These are phyloP conservation scores for Machaerirhynchus nigripectus DNA, from an alignment of 2,113 vertebrate species.

Conservation along the genomic window DNA sequence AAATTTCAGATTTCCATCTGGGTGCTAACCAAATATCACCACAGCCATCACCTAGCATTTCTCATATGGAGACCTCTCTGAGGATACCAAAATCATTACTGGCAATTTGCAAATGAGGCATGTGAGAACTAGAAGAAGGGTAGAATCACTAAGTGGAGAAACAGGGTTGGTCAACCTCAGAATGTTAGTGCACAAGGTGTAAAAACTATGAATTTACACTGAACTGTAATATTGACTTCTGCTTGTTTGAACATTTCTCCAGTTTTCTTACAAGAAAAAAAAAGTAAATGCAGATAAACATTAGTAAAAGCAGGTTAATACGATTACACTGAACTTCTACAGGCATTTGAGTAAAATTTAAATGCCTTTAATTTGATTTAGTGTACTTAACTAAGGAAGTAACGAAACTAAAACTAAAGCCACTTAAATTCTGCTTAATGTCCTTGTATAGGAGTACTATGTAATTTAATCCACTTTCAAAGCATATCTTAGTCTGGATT, in stretches of 20 bases:
- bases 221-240: background rate
- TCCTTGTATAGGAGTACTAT: background rate
- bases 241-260: background rate
- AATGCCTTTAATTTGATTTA: background rate
- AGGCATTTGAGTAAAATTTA: background rate
- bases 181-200: background rate
- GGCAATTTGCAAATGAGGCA: background rate
- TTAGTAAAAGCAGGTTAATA: background rate
- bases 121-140: background rate
- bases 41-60: background rate
- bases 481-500: background rate
- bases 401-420: constrained; percentile 15
- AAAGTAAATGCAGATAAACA: background rate
- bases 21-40: background rate
- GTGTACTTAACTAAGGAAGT: background rate
- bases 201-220: background rate
- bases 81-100: background rate
- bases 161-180: background rate
- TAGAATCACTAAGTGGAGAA: background rate
- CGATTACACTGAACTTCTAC: background rate
- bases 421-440: constrained; percentile 16
- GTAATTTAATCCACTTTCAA: constrained; percentile 22
- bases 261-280: background rate
- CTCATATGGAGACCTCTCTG: background rate
- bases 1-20: background rate